Conservation (phyloP, 1,140 invertebrate genomes). For the Euwallacea similis region DNA sequence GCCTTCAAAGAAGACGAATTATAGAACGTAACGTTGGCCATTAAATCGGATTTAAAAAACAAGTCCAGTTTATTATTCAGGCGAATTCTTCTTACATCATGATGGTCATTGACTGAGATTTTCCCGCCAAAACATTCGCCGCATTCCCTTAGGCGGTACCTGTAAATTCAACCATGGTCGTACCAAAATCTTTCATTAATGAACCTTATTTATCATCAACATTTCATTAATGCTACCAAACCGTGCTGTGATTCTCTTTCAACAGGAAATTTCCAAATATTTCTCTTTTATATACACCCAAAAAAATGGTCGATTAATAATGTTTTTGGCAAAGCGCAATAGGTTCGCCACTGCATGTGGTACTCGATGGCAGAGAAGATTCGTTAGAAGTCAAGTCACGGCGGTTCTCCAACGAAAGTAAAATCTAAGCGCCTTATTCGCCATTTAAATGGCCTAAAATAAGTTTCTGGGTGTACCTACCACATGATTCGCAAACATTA, state of each 20-base stretch:
- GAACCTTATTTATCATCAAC: no score
- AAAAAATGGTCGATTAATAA: no score
- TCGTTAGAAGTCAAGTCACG: slow-evolving; percentile 37
- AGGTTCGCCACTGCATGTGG: slow-evolving; percentile 26
- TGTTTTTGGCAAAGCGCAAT: not conserved
- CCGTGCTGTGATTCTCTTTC: no score
- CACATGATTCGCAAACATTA: not conserved
- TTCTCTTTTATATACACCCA: not conserved
- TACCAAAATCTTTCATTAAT: slow-evolving; percentile 19
- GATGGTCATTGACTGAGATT: slow-evolving; percentile 39
- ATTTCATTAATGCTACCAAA: no score
- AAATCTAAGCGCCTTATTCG: slow-evolving; percentile 33
- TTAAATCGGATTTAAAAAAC: slow-evolving; percentile 29
- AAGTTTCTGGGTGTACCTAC: slow-evolving; percentile 15
- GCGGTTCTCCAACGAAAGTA: slow-evolving; percentile 35
- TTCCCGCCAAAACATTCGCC: slow-evolving; percentile 36
- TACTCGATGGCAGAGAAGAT: not conserved
- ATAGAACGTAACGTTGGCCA: slow-evolving; percentile 30
- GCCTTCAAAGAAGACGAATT: slow-evolving; percentile 26
- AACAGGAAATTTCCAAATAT: not conserved
- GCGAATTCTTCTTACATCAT: slow-evolving; percentile 39
- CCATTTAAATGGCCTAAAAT: slow-evolving; percentile 35
- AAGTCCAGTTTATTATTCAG: slow-evolving; percentile 36
- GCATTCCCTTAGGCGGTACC: slow-evolving; percentile 38
- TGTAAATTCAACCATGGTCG: slow-evolving; percentile 32